Percentiles rank a stretch among this genome's conserved stretches.
These are phyloP conservation scores for Sturnus vulgaris DNA, from an alignment of 2,113 vertebrate species.

Conservation along the genomic window DNA sequence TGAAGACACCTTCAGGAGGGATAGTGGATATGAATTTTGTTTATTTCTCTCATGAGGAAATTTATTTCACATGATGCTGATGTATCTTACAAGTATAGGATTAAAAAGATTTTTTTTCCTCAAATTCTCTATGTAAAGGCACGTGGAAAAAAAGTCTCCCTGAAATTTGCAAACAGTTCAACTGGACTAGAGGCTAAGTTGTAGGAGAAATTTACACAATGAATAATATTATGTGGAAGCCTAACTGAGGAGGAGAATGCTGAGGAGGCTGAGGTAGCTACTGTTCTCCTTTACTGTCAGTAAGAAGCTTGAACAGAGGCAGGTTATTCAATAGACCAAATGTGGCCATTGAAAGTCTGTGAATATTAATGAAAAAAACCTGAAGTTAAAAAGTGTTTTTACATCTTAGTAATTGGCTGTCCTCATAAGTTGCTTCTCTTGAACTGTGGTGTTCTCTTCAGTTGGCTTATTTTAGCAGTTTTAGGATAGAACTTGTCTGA, in stretches of 20 bases:
- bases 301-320: not conserved
- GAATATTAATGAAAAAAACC: not conserved
- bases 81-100: not conserved
- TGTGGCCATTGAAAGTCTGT: not conserved
- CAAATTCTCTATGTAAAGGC: not conserved
- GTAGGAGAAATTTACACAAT: not conserved
- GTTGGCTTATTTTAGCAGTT: not conserved
- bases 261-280: not conserved
- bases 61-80: not conserved
- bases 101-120: not conserved
- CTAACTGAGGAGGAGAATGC: not conserved
- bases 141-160: not conserved
- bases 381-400: not conserved
- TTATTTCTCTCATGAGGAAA: not conserved
- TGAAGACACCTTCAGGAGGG: not conserved
- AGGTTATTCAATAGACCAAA: not conserved
- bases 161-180: not conserved
- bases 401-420: not conserved
- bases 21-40: not conserved
- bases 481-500: not conserved
- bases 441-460: not conserved
- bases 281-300: not conserved
- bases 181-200: not conserved
- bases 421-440: not conserved
- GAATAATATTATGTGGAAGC: not conserved